Conservation (phyloP, 2,113 vertebrate species). For the Ahaetulla prasina region DNA sequence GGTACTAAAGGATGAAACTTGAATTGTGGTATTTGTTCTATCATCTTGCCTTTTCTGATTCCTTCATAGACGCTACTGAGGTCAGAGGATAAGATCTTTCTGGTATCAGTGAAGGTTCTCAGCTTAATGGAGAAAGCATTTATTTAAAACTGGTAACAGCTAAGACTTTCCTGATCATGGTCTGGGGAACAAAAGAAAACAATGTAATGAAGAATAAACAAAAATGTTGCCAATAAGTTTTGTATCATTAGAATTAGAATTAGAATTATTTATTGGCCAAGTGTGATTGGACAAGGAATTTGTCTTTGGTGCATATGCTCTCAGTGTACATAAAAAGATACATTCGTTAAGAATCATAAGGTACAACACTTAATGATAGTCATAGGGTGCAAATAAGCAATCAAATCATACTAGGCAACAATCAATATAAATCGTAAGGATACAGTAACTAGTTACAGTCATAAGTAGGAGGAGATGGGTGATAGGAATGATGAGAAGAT, state of each 20-base stretch:
- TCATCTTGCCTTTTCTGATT: neutral
- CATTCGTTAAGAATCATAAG: no score
- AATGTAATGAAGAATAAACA: neutral
- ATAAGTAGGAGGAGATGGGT: no score
- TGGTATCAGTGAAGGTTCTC: neutral
- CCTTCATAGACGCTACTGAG: neutral
- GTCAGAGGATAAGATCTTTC: neutral
- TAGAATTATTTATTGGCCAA: no score
- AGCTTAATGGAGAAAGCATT: neutral
- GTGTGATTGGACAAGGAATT: no score
- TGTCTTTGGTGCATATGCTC: no score
- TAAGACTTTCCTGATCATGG: neutral
- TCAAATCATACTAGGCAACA: no score
- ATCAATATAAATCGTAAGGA: no score
- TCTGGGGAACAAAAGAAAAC: neutral
- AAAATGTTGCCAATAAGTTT: neutral
- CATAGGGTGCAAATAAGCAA: no score
- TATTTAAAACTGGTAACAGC: neutral
- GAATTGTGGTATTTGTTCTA: neutral
- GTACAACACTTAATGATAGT: no score
- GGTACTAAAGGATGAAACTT: neutral
- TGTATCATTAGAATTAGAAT: neutral
- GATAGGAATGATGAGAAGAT: no score
- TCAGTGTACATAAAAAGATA: no score
- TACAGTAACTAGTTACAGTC: no score